phyloP scores from a whole-genome alignment of 2,797 vertebrate genomes.

The Anguilla pacifica region DNA sequence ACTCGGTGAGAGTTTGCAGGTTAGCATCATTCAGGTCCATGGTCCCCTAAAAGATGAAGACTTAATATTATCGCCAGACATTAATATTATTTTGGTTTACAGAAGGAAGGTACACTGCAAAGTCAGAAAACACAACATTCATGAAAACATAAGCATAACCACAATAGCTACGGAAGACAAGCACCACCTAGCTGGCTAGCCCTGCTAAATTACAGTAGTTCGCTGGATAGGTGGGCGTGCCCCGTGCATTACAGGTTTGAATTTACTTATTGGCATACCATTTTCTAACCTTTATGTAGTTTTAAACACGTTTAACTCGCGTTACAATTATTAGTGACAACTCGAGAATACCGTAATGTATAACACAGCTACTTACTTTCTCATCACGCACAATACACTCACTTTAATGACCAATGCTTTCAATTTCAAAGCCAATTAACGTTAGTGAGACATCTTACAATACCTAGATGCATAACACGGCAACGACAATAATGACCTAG shows the following conservation, averaged over 20 bases:
- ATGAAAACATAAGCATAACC: background rate
- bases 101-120: background rate
- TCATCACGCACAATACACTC: background rate
- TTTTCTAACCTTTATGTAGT: background rate
- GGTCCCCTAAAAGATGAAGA: slow-evolving; percentile 37
- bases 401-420: background rate
- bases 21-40: slow-evolving; percentile 98
- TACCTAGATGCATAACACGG: too few relatives aligned
- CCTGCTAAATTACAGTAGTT: background rate
- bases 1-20: slow-evolving; percentile 92
- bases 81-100: background rate
- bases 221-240: background rate
- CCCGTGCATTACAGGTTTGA: background rate
- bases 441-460: too few relatives aligned
- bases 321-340: background rate
- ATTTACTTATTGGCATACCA: background rate
- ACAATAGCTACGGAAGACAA: too few relatives aligned
- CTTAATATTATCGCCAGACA: slow-evolving; percentile 15
- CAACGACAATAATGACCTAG: too few relatives aligned
- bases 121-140: background rate
- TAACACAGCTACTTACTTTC: background rate
- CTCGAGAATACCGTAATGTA: background rate
- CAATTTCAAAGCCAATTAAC: too few relatives aligned
- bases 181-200: background rate
- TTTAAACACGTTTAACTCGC: background rate